Percentiles rank a stretch among this genome's conserved stretches.
phyloP scores from a whole-genome alignment of 2,797 vertebrate species.

The Cyclura pinguis region DNA sequence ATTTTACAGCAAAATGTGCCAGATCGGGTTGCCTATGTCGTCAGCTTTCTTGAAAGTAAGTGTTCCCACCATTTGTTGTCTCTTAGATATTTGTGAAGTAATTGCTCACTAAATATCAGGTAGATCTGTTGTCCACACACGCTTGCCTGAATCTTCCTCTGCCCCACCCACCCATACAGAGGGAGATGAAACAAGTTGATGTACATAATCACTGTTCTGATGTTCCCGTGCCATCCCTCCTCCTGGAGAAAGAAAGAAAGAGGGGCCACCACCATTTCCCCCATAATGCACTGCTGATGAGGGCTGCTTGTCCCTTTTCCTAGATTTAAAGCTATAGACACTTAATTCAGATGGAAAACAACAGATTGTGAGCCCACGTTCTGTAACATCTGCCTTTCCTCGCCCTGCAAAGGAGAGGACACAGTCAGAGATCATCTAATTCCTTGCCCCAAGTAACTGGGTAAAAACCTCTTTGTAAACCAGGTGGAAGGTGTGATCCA shows the following conservation, averaged over 20 bases:
- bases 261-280: too few relatives aligned
- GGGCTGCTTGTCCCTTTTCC: not conserved
- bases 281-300: not conserved
- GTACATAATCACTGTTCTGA: too few relatives aligned
- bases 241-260: not conserved
- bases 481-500: not conserved
- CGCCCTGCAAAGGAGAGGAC: not conserved
- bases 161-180: too few relatives aligned
- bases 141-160: not conserved
- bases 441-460: too few relatives aligned
- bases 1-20: conserved; percentile 71
- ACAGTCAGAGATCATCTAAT: not conserved
- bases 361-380: not conserved
- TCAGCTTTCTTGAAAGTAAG: conserved; percentile 88
- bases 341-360: too few relatives aligned
- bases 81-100: not conserved
- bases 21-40: conserved; percentile 80
- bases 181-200: not conserved
- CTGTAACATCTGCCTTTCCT: not conserved
- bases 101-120: not conserved
- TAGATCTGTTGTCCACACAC: not conserved
- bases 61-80: not conserved
- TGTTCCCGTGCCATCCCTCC: too few relatives aligned
- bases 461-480: not conserved
- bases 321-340: not conserved